Conservation (phyloP, 2,888 invertebrate species). For the Latheticus oryzae region DNA sequence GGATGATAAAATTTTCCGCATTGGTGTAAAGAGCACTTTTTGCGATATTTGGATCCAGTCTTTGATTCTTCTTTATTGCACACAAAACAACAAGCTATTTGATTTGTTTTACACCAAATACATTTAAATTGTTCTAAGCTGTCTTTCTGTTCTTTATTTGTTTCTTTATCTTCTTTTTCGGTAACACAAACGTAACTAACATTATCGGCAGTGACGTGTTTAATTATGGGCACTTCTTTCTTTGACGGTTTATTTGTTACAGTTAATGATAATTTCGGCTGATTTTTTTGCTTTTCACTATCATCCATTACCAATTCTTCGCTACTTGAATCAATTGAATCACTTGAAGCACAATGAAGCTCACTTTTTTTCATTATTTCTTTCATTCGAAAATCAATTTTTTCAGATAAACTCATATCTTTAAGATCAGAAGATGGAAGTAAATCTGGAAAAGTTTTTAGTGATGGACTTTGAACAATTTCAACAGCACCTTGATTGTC, state of each 20-base stretch:
- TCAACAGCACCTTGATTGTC: conserved; percentile 13
- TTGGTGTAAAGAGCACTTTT: conserved; percentile 73
- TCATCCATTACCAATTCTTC: conserved; percentile 46
- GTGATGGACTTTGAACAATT: conserved; percentile 34
- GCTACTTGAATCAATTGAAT: conserved; percentile 62
- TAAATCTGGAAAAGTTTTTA: conserved; percentile 47
- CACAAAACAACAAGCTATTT: conserved; percentile 75
- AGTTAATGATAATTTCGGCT: conserved; percentile 12
- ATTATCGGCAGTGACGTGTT: conserved; percentile 51
- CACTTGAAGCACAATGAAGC: conserved; percentile 60
- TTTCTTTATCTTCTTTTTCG: conserved; percentile 3
- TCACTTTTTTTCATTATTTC: conserved; percentile 70
- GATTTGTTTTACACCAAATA: conserved; percentile 71
- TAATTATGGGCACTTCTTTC: conserved; percentile 41
- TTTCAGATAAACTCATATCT: conserved; percentile 57
- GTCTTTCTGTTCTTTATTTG: conserved; percentile 29
- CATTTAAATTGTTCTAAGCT: conserved; percentile 68
- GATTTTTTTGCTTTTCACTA: neutral
- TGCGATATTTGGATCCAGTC: conserved; percentile 64
- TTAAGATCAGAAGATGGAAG: conserved; percentile 51
- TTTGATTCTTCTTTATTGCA: conserved; percentile 67
- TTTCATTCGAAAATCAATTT: conserved; percentile 67
- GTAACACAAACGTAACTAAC: conserved; percentile 31
- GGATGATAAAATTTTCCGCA: conserved; percentile 83
- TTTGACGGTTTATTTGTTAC: conserved; percentile 10